A percentile compares a stretch with the other conserved stretches of the same genome.
These are phyloP conservation scores for Kryphioiulus occultus DNA, from an alignment of 2,888 invertebrate species.

Conservation along the genomic window DNA sequence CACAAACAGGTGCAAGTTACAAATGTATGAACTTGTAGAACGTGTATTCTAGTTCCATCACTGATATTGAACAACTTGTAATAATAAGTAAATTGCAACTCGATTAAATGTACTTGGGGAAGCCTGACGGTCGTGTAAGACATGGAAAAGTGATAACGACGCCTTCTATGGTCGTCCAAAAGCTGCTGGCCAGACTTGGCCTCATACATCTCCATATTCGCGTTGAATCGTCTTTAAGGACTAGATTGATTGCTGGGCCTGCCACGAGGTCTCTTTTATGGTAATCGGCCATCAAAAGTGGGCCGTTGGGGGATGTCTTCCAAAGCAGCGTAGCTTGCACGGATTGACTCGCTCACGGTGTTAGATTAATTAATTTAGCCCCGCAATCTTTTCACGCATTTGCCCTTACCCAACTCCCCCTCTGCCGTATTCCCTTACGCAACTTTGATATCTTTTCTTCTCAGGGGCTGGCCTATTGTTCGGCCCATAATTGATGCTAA, in stretches of 20 bases:
- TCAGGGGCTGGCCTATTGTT: not conserved
- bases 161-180: too few relatives aligned
- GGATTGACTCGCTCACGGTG: conserved; percentile 20
- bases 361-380: conserved; percentile 45
- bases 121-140: too few relatives aligned
- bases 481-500: not conserved
- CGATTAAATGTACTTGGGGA: too few relatives aligned
- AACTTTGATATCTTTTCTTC: conserved; percentile 23
- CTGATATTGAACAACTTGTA: too few relatives aligned
- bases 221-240: not conserved
- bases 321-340: not conserved
- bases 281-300: conserved; percentile 32
- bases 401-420: not conserved
- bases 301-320: not conserved
- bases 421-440: conserved; percentile 17
- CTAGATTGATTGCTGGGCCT: not conserved
- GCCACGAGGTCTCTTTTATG: conserved; percentile 13
- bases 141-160: too few relatives aligned
- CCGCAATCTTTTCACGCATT: not conserved
- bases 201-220: not conserved
- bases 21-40: too few relatives aligned
- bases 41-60: too few relatives aligned
- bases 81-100: too few relatives aligned
- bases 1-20: too few relatives aligned
- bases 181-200: not conserved